Conservation (phyloP, 2,888 invertebrate genomes). For the Aphodius granarius region DNA sequence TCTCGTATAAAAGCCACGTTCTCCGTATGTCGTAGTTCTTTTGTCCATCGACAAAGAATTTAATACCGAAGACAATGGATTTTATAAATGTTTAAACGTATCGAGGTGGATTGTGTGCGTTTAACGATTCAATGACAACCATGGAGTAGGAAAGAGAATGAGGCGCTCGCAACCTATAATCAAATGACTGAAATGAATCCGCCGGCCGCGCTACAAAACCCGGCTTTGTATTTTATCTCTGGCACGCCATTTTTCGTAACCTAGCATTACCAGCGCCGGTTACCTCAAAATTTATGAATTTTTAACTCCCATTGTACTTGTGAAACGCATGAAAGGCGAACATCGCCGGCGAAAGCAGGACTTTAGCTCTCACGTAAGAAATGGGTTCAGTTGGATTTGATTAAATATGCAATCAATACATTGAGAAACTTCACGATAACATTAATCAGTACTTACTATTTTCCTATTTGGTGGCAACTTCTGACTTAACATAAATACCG, state of each 20-base stretch:
- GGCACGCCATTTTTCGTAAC: constrained; percentile 34
- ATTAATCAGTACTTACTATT: too few relatives aligned
- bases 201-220: neutral
- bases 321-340: neutral
- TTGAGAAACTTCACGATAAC: too few relatives aligned
- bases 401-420: neutral
- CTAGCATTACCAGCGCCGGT: constrained; percentile 22
- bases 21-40: neutral
- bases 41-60: neutral
- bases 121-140: constrained; percentile 21
- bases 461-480: too few relatives aligned
- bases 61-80: neutral
- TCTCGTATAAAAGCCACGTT: neutral
- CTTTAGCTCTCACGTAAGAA: neutral
- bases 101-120: constrained; percentile 16
- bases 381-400: neutral
- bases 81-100: neutral
- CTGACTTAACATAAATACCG: too few relatives aligned
- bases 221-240: constrained; percentile 27
- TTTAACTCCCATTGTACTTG: constrained; percentile 11
- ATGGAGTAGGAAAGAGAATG: neutral
- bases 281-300: constrained; percentile 13
- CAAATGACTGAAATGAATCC: constrained; percentile 13
- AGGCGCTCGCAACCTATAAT: constrained; percentile 7
- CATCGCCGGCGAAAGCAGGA: neutral